Percentiles rank a stretch among this genome's conserved stretches.
Evolutionary conservation across 37 sponge, comb jelly and placozoan species (phyloP).

Genomic region (Geodia barretti): DNA sequence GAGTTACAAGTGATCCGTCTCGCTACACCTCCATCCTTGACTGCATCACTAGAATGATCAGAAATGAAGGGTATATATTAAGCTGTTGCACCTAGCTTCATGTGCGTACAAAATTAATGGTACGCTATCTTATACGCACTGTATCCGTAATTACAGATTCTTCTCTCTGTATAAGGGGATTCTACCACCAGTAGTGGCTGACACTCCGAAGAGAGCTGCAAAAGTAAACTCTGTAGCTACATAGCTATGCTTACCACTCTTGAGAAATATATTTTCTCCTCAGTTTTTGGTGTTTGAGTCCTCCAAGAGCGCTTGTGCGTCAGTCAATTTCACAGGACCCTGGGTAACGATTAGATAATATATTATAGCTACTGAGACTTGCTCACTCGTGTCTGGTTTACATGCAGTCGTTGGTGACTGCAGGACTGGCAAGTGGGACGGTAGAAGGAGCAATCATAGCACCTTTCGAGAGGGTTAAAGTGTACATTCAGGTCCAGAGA

Average conservation of each 20-base stretch:
- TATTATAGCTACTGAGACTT: too few relatives aligned
- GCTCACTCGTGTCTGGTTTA: not conserved
- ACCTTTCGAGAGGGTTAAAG: constrained; percentile 56
- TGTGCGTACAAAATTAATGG: not conserved
- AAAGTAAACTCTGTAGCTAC: too few relatives aligned
- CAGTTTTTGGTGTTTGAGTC: constrained; percentile 57
- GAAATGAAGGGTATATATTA: constrained; percentile 28
- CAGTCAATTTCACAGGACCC: not conserved
- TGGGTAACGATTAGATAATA: constrained; percentile 18
- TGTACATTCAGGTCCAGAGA: constrained; percentile 37
- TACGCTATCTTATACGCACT: not conserved
- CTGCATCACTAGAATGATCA: constrained; percentile 34
- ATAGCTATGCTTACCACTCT: too few relatives aligned
- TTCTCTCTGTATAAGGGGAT: constrained; percentile 43
- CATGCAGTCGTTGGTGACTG: constrained; percentile 24
- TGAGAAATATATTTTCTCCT: not conserved
- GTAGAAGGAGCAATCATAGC: constrained; percentile 31
- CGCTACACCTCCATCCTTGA: constrained; percentile 31
- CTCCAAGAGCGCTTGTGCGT: constrained; percentile 9
- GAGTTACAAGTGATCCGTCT: constrained; percentile 29
- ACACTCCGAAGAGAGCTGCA: constrained; percentile 57
- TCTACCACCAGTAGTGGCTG: constrained; percentile 47
- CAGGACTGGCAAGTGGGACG: constrained; percentile 38
- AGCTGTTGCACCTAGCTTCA: not conserved
- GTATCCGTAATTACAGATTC: not conserved